These are phyloP conservation scores for Fundulus diaphanus DNA, from an alignment of 2,797 vertebrate species.

Conservation along the genomic window DNA sequence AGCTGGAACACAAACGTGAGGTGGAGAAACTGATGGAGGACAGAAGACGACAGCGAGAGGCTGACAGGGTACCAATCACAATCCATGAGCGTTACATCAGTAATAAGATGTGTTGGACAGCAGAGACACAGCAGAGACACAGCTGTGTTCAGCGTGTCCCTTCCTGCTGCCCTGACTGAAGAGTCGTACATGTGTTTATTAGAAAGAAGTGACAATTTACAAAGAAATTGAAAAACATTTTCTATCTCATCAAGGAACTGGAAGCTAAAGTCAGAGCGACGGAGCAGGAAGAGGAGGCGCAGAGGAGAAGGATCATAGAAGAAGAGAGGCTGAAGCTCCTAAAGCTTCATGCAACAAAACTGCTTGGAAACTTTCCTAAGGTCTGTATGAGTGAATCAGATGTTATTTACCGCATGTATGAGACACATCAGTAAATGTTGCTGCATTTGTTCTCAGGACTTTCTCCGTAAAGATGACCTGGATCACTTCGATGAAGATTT, in stretches of 20 bases:
- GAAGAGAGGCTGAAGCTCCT: slow-evolving; percentile 93
- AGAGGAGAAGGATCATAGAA: slow-evolving; percentile 86
- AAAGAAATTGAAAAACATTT: background rate
- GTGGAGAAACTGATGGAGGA: slow-evolving; percentile 89
- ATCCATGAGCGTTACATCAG: background rate
- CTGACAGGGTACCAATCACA: slow-evolving; percentile 82
- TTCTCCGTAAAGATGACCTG: slow-evolving; percentile 89
- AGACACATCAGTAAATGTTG: slow-evolving; percentile 11
- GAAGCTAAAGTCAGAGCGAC: slow-evolving; percentile 84
- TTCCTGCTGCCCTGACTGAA: background rate
- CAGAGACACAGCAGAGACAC: background rate
- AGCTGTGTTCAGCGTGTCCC: background rate
- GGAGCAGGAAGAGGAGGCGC: slow-evolving; percentile 82
- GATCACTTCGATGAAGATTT: slow-evolving; percentile 92
- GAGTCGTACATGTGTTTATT: background rate
- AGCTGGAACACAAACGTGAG: slow-evolving; percentile 87
- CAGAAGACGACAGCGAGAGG: slow-evolving; percentile 79
- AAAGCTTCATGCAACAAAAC: slow-evolving; percentile 86
- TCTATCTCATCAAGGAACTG: slow-evolving; percentile 78
- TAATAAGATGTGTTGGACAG: background rate
- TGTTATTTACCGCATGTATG: background rate
- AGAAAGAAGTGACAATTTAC: background rate
- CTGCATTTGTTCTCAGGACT: slow-evolving; percentile 79
- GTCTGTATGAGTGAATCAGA: slow-evolving; percentile 69
- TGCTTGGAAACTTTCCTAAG: slow-evolving; percentile 92